Evolutionary conservation across 1,140 invertebrate species (phyloP).

Genomic region (Trypoxylus dichotomus): DNA sequence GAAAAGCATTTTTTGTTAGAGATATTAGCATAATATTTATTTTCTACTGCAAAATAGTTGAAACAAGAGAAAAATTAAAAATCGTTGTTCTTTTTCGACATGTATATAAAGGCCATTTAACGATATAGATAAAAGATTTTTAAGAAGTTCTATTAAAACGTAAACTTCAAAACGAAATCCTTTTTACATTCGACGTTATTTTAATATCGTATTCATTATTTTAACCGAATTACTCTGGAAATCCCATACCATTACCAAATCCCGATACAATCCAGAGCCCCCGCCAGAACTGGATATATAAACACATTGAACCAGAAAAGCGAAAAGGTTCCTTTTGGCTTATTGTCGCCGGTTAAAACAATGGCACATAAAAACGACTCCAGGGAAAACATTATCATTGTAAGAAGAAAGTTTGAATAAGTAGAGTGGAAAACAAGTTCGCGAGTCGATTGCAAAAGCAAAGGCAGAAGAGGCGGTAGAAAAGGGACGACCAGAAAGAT

Average conservation of each 20-base stretch:
- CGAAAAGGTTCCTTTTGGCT: conserved; percentile 10
- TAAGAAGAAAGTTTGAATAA: conserved; percentile 21
- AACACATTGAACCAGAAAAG: neutral
- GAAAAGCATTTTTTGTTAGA: too few relatives aligned
- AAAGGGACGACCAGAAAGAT: too few relatives aligned
- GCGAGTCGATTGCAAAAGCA: neutral
- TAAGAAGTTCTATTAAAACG: neutral
- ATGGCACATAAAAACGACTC: conserved; percentile 21
- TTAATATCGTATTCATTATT: neutral
- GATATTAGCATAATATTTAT: too few relatives aligned
- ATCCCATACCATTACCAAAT: neutral
- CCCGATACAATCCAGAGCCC: neutral
- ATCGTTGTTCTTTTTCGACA: too few relatives aligned
- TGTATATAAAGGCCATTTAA: too few relatives aligned
- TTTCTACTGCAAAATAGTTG: too few relatives aligned
- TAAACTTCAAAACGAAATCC: neutral
- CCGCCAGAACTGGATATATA: neutral
- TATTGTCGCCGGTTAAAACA: conserved; percentile 10
- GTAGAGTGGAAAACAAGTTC: conserved; percentile 23
- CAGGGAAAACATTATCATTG: conserved; percentile 12
- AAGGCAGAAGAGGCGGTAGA: neutral
- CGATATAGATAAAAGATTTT: too few relatives aligned
- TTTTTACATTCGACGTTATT: neutral
- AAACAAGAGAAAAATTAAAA: too few relatives aligned
- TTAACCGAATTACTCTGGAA: neutral